Conservation (phyloP, 30 jellyfish, hydroid and myxozoan genomes). For the Pseudorhiza aurosa region DNA sequence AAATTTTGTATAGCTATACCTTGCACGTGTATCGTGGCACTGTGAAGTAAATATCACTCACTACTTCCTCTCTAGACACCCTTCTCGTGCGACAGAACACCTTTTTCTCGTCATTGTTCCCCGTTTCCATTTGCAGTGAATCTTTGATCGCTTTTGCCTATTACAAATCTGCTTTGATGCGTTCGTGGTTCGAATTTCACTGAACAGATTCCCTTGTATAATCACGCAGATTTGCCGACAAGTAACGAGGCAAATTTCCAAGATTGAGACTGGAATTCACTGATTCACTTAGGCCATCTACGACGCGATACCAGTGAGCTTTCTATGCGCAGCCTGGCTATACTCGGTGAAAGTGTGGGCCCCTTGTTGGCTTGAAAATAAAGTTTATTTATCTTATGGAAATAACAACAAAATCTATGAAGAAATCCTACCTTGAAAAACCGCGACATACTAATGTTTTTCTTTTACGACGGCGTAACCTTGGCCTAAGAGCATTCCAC, state of each 20-base stretch:
- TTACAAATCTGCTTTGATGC: too few species aligned
- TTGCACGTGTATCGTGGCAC: constrained; percentile 23
- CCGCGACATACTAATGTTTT: constrained; percentile 39
- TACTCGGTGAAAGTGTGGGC: neutral
- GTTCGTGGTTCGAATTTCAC: too few species aligned
- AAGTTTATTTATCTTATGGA: constrained; percentile 19
- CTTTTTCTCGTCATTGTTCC: constrained; percentile 3
- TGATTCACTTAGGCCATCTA: neutral
- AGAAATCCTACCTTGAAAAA: constrained; percentile 46
- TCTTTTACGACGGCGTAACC: neutral
- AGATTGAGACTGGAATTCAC: neutral
- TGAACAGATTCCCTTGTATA: too few species aligned
- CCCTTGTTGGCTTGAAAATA: constrained; percentile 22
- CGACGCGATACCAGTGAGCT: neutral
- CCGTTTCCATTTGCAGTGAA: constrained; percentile 6
- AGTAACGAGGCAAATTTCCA: too few species aligned
- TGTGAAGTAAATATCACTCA: constrained; percentile 46
- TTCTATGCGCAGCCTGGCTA: neutral
- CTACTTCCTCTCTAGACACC: constrained; percentile 62
- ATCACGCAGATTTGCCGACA: too few species aligned
- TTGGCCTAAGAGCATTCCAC: constrained; percentile 17
- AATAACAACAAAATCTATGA: neutral
- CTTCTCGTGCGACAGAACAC: constrained; percentile 49
- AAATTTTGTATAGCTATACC: constrained; percentile 35
- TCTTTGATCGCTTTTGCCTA: too few species aligned